Conservation (phyloP, 2,888 invertebrate species). For the Coleophora deauratella region DNA sequence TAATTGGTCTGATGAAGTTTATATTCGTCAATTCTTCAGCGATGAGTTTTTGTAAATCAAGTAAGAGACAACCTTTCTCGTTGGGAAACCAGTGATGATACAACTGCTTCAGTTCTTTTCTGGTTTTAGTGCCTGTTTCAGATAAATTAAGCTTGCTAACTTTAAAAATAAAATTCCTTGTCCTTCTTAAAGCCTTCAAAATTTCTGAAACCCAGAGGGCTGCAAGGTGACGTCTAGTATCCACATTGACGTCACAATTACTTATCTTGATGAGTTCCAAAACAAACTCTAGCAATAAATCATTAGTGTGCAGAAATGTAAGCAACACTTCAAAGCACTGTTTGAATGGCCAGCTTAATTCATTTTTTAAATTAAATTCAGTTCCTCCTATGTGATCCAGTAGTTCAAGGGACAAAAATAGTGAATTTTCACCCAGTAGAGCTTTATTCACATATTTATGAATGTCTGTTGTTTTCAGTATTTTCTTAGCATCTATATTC, state of each 20-base stretch:
- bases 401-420: slow-evolving; percentile 50
- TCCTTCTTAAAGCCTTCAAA: slow-evolving; percentile 50
- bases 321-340: slow-evolving; percentile 72
- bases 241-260: slow-evolving; percentile 32
- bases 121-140: slow-evolving; percentile 29
- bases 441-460: slow-evolving; percentile 31
- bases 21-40: slow-evolving; percentile 46
- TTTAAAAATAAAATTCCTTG: slow-evolving; percentile 39
- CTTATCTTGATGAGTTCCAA: slow-evolving; percentile 55
- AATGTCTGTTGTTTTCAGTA: slow-evolving; percentile 33
- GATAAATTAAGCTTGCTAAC: slow-evolving; percentile 28
- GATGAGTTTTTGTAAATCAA: slow-evolving; percentile 46
- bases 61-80: slow-evolving; percentile 42
- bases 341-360: slow-evolving; percentile 38
- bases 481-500: slow-evolving; percentile 34
- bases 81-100: slow-evolving; percentile 58
- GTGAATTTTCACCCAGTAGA: slow-evolving; percentile 43
- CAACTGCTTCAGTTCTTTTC: slow-evolving; percentile 39
- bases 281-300: slow-evolving; percentile 61
- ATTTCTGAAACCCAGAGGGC: slow-evolving; percentile 73
- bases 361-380: slow-evolving; percentile 28
- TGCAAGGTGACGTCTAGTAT: slow-evolving; percentile 46
- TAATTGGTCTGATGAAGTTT: slow-evolving; percentile 46
- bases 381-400: slow-evolving; percentile 33
- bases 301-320: slow-evolving; percentile 63